phyloP scores from a whole-genome alignment of 2,797 vertebrate species.

The Rhinatrema bivittatum region DNA sequence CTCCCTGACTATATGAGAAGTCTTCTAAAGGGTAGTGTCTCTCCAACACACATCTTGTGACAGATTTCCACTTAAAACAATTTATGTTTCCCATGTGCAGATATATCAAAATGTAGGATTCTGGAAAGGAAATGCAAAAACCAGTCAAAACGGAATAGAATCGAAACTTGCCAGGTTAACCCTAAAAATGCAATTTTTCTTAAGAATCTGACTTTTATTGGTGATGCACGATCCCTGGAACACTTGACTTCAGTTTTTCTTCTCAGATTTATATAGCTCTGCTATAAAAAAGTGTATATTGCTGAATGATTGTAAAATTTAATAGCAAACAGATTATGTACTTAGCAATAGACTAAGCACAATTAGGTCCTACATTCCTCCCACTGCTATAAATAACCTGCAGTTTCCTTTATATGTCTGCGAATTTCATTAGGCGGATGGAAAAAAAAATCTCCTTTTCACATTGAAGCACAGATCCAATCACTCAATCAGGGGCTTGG shows the following conservation, averaged over 20 bases:
- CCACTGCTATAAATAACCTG: conserved; percentile 84
- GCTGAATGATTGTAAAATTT: conserved; percentile 58
- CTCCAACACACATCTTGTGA: too few species aligned
- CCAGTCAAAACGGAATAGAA: neutral
- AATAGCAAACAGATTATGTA: conserved; percentile 72
- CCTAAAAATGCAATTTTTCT: neutral
- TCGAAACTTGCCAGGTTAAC: conserved; percentile 1
- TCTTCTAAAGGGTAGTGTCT: too few species aligned
- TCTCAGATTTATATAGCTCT: conserved; percentile 28
- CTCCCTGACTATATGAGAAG: too few species aligned
- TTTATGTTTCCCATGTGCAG: neutral
- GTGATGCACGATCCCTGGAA: conserved; percentile 9
- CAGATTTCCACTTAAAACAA: neutral
- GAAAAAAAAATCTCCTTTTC: conserved; percentile 50
- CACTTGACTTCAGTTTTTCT: conserved; percentile 20
- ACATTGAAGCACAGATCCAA: conserved; percentile 31
- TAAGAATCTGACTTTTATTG: conserved; percentile 22
- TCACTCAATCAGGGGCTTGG: conserved; percentile 39
- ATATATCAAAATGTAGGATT: neutral
- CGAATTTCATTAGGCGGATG: conserved; percentile 81
- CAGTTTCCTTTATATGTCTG: conserved; percentile 80
- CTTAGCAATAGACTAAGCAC: conserved; percentile 82
- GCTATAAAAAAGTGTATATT: conserved; percentile 36
- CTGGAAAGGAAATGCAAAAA: neutral
- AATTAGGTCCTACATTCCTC: conserved; percentile 82